Conservation (phyloP, 2,888 invertebrate genomes). For the Lamellibrachia satsuma region DNA sequence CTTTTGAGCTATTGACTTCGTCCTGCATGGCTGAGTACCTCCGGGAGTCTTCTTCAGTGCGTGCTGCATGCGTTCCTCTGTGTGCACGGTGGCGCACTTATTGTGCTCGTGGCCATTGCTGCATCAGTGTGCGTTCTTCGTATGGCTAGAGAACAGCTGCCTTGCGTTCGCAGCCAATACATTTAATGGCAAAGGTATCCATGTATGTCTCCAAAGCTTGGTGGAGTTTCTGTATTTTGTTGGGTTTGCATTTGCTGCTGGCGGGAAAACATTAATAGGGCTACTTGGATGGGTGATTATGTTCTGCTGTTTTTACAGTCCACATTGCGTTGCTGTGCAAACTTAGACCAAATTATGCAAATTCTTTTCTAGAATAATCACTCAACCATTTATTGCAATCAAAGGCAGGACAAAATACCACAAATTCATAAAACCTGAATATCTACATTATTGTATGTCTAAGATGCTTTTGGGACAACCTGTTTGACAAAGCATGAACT, state of each 20-base stretch:
- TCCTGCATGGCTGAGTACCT: constrained; percentile 5
- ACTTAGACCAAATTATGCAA: background rate
- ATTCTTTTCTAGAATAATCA: background rate
- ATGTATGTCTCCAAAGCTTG: background rate
- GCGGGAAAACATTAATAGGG: background rate
- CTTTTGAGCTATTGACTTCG: background rate
- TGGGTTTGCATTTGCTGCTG: background rate
- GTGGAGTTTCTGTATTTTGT: constrained; percentile 4
- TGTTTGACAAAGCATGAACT: too few species aligned
- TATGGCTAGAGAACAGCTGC: background rate
- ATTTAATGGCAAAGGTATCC: background rate
- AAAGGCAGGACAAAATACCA: background rate
- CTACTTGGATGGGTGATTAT: background rate
- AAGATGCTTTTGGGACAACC: background rate
- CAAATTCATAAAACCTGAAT: background rate
- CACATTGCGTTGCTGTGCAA: background rate
- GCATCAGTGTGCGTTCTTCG: background rate
- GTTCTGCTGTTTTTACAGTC: background rate
- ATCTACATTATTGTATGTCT: background rate
- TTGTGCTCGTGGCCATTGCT: background rate
- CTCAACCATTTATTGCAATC: background rate
- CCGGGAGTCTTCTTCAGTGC: background rate
- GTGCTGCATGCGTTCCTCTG: background rate
- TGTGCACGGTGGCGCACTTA: background rate
- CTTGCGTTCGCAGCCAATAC: background rate